These are phyloP conservation scores for Myioborus miniatus DNA, from an alignment of 2,797 vertebrate species.

Conservation along the genomic window DNA sequence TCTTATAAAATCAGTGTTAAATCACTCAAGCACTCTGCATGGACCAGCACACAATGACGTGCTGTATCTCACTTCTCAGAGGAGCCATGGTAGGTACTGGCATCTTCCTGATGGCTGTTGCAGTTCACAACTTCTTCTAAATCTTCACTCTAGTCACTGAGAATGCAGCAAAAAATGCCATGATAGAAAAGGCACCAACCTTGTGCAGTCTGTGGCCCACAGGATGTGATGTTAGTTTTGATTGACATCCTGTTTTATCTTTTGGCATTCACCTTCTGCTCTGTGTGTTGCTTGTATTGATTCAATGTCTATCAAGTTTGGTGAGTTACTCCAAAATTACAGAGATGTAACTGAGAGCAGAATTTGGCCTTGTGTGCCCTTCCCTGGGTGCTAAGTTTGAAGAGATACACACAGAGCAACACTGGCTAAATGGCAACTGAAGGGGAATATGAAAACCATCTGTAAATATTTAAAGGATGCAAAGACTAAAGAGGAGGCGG, in stretches of 20 bases:
- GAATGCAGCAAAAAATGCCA: neutral
- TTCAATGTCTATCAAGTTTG: neutral
- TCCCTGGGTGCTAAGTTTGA: neutral
- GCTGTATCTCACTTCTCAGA: neutral
- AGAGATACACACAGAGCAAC: neutral
- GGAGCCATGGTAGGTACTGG: neutral
- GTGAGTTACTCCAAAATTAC: slow-evolving; percentile 5
- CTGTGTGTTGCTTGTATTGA: neutral
- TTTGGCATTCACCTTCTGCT: neutral
- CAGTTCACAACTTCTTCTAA: neutral
- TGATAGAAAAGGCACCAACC: neutral
- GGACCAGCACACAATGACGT: neutral
- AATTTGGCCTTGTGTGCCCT: slow-evolving; percentile 7
- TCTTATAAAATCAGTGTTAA: neutral
- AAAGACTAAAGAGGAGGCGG: neutral
- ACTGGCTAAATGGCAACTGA: neutral
- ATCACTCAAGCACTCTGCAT: neutral
- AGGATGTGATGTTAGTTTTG: neutral
- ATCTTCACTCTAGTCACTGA: neutral
- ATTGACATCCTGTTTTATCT: neutral
- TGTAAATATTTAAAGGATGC: slow-evolving; percentile 1
- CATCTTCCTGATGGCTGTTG: neutral
- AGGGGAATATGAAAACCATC: slow-evolving; percentile 5
- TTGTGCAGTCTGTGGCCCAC: fast-evolving
- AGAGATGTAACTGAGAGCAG: neutral